A percentile compares a stretch with the other conserved stretches of the same genome.
These are phyloP conservation scores for Stratiolaelaps scimitus DNA, from an alignment of 1,140 invertebrate genomes.

Conservation along the genomic window DNA sequence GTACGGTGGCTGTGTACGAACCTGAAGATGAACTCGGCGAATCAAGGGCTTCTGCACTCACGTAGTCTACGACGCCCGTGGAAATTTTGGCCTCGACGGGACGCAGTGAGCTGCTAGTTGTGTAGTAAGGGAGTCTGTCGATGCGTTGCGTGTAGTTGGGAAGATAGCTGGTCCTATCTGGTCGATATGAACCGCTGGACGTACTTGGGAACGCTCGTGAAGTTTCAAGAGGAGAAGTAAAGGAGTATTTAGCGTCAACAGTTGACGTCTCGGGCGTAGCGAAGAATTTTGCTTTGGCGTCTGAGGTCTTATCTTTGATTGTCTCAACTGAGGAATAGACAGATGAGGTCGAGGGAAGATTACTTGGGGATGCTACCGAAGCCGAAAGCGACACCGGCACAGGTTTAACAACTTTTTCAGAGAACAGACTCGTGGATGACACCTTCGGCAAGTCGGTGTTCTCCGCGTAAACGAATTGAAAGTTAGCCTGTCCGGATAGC, in stretches of 20 bases:
- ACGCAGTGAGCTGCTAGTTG: neutral
- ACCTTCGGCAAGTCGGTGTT: neutral
- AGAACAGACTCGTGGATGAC: neutral
- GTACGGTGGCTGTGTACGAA: conserved; percentile 11
- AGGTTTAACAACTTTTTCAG: conserved; percentile 5
- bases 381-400: neutral
- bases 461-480: conserved; percentile 26
- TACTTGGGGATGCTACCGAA: neutral
- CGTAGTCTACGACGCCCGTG: neutral
- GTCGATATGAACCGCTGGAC: neutral
- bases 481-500: neutral
- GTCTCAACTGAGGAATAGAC: neutral
- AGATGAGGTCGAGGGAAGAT: neutral
- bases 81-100: neutral
- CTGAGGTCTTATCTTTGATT: conserved; percentile 5
- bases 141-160: conserved; percentile 24
- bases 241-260: conserved; percentile 2
- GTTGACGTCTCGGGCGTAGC: neutral
- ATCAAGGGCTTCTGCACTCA: neutral
- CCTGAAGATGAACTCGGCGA: conserved; percentile 20
- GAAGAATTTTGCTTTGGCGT: conserved; percentile 20
- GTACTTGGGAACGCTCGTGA: neutral
- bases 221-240: neutral
- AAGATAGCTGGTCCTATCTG: conserved; percentile 2
- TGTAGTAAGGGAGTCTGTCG: conserved; percentile 16